These are phyloP conservation scores for Hirudinaria manillensis DNA, from an alignment of 2,888 invertebrate species.

Conservation along the genomic window DNA sequence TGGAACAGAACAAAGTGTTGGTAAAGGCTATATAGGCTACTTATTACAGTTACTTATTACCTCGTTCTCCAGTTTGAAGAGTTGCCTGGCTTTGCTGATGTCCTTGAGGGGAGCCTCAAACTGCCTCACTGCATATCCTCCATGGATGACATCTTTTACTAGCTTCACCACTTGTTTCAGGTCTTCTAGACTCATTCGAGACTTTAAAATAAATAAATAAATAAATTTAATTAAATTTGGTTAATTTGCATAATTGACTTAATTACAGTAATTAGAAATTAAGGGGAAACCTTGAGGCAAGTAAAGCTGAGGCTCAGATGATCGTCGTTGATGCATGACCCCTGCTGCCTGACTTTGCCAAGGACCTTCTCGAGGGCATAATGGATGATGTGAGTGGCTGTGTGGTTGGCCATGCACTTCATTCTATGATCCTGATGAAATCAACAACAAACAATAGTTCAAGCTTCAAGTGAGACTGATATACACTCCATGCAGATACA, in stretches of 20 bases:
- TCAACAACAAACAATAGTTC: background rate
- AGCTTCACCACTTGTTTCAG: constrained; percentile 31
- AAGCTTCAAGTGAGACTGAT: background rate
- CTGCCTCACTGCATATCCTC: constrained; percentile 35
- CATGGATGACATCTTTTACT: constrained; percentile 26
- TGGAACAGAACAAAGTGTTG: no score
- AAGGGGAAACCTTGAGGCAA: constrained; percentile 38
- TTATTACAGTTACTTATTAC: background rate
- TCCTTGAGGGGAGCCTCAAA: constrained; percentile 36
- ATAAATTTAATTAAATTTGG: background rate
- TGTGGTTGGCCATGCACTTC: constrained; percentile 64
- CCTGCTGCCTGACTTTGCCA: constrained; percentile 77
- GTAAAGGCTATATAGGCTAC: no score
- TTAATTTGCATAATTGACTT: no score
- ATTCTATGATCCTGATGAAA: constrained; percentile 41
- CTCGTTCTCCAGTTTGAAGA: constrained; percentile 37
- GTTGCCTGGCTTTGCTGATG: constrained; percentile 30
- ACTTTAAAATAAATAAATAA: background rate
- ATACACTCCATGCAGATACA: no score
- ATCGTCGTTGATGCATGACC: constrained; percentile 89
- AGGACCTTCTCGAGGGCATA: constrained; percentile 80
- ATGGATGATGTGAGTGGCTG: constrained; percentile 91
- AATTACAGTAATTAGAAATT: background rate
- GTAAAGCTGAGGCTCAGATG: constrained; percentile 92
- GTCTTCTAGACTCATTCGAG: constrained; percentile 23